A percentile compares a stretch with the other conserved stretches of the same genome.
Conservation (phyloP, 1,140 invertebrate species). For the Trialeurodes vaporariorum region DNA sequence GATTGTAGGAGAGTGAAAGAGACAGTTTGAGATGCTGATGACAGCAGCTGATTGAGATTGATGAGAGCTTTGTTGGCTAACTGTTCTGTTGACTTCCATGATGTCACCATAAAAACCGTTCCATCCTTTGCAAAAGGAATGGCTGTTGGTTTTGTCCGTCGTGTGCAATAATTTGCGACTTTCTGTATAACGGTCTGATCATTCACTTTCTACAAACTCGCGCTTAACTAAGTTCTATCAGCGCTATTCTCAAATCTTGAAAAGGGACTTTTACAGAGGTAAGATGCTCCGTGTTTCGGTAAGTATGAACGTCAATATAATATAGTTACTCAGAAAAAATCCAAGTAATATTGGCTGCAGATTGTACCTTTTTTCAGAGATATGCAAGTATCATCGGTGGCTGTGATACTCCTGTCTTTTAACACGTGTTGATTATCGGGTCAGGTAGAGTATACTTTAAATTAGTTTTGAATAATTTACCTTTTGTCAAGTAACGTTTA, state of each 20-base stretch:
- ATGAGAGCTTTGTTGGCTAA: constrained; percentile 4
- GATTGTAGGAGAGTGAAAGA: constrained; percentile 1
- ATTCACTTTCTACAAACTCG: constrained; percentile 2
- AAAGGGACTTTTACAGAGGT: no score
- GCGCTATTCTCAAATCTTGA: no score
- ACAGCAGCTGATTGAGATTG: constrained; percentile 14
- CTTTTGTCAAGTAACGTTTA: background rate
- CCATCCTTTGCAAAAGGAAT: background rate
- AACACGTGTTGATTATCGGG: background rate
- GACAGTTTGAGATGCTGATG: constrained; percentile 13
- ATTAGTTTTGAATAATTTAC: constrained; percentile 2
- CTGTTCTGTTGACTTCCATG: background rate
- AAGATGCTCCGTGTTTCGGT: no score
- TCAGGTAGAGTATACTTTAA: background rate
- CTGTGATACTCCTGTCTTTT: background rate
- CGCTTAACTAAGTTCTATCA: no score
- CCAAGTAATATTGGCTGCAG: constrained; percentile 19
- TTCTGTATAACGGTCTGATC: background rate
- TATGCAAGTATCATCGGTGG: background rate
- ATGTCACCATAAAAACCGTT: constrained; percentile 16
- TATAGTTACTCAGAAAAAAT: no score
- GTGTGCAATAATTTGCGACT: no score
- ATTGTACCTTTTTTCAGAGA: constrained; percentile 22
- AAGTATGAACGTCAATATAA: no score
- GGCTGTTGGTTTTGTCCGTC: no score